A percentile compares a stretch with the other conserved stretches of the same genome.
Conservation (phyloP, 2,888 invertebrate genomes). For the Drosophila fungiperda region DNA sequence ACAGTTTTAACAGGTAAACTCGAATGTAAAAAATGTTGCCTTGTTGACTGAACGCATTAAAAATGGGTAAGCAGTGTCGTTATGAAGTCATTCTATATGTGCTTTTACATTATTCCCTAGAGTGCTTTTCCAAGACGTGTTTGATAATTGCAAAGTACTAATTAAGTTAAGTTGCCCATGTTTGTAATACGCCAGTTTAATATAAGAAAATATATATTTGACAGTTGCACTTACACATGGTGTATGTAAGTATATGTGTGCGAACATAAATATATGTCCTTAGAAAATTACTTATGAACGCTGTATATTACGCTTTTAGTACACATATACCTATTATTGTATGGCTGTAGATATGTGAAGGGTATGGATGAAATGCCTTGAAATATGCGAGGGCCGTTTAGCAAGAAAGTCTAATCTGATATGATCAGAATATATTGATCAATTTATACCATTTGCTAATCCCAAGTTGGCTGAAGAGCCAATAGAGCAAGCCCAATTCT, state of each 20-base stretch:
- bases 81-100: not conserved
- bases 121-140: not conserved
- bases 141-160: not conserved
- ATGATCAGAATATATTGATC: no score
- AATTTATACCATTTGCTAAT: not conserved
- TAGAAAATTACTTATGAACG: not conserved
- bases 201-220: not conserved
- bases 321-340: not conserved
- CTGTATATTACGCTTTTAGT: not conserved
- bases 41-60: not conserved
- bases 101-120: not conserved
- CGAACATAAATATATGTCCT: not conserved
- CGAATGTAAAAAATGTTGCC: not conserved
- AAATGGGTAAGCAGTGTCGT: not conserved
- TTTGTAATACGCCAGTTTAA: not conserved
- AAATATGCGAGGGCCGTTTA: constrained; percentile 87
- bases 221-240: not conserved
- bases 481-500: not conserved
- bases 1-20: not conserved
- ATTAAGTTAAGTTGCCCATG: not conserved
- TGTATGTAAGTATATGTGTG: not conserved
- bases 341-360: not conserved
- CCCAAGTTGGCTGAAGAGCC: not conserved
- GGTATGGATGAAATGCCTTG: constrained; percentile 19
- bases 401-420: constrained; percentile 3